Evolutionary conservation across 2,888 invertebrate genomes (phyloP).

Genomic region (Rhaphigaster nebulosa): DNA sequence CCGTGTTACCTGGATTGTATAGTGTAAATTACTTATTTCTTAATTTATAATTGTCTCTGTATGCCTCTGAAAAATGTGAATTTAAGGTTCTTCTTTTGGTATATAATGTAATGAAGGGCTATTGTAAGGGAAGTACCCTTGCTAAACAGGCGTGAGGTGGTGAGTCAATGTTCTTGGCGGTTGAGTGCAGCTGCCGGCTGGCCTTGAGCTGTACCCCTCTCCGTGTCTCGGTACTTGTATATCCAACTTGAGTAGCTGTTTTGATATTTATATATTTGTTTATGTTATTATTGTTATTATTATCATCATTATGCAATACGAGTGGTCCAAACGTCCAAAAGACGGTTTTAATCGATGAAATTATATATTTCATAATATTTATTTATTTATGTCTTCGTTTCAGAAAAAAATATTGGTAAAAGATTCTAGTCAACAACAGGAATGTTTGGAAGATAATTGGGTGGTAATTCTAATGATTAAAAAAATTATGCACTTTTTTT

Average conservation of each 20-base stretch:
- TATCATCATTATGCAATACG: no score
- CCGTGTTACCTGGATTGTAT: no score
- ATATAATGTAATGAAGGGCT: background rate
- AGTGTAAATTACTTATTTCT: background rate
- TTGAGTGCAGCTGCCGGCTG: slow-evolving; percentile 38
- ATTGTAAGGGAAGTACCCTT: background rate
- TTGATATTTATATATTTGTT: background rate
- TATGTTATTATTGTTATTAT: no score
- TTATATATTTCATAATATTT: no score
- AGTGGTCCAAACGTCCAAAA: no score
- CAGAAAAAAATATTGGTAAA: no score
- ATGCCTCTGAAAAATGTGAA: background rate
- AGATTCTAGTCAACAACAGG: no score
- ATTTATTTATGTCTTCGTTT: no score
- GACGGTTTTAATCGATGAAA: no score
- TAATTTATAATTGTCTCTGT: background rate
- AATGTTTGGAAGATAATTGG: no score
- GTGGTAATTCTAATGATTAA: no score
- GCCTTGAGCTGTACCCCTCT: background rate
- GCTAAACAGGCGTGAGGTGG: background rate
- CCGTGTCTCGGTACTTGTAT: background rate
- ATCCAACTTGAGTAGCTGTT: background rate
- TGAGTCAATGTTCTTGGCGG: slow-evolving; percentile 30
- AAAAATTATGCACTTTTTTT: no score
- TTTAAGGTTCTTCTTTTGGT: background rate